Conservation (phyloP, 2,113 vertebrate genomes). For the Salminus brasiliensis region DNA sequence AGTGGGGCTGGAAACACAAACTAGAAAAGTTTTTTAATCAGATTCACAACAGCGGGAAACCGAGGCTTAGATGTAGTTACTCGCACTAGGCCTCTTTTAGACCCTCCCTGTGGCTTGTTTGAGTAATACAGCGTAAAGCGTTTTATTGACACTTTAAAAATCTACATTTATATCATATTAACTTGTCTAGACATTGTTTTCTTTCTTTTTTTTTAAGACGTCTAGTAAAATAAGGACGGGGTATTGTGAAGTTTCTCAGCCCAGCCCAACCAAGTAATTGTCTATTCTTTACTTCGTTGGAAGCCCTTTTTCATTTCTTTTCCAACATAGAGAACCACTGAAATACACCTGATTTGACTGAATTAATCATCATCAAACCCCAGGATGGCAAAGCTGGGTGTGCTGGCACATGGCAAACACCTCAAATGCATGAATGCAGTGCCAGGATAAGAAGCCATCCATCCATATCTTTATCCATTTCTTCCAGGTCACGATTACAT, state of each 20-base stretch:
- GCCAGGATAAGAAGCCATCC: too few relatives aligned
- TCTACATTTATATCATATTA: not conserved
- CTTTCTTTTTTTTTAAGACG: too few relatives aligned
- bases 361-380: not conserved
- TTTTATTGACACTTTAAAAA: constrained; percentile 14
- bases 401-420: too few relatives aligned
- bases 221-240: not conserved
- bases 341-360: not conserved
- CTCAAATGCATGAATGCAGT: too few relatives aligned
- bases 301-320: too few relatives aligned
- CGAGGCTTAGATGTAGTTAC: not conserved
- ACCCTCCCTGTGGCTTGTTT: not conserved
- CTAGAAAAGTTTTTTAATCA: not conserved
- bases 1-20: constrained; percentile 41
- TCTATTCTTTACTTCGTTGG: too few relatives aligned
- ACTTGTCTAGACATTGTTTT: constrained; percentile 8
- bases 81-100: not conserved
- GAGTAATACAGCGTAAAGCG: not conserved
- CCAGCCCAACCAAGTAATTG: too few relatives aligned
- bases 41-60: not conserved
- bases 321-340: too few relatives aligned
- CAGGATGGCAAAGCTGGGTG: too few relatives aligned
- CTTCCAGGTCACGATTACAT: too few relatives aligned
- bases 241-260: too few relatives aligned
- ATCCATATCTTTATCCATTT: too few relatives aligned